A percentile compares a stretch with the other conserved stretches of the same genome.
Conservation (phyloP, 92 coral and sea anemone species). For the Galaxea fascicularis region DNA sequence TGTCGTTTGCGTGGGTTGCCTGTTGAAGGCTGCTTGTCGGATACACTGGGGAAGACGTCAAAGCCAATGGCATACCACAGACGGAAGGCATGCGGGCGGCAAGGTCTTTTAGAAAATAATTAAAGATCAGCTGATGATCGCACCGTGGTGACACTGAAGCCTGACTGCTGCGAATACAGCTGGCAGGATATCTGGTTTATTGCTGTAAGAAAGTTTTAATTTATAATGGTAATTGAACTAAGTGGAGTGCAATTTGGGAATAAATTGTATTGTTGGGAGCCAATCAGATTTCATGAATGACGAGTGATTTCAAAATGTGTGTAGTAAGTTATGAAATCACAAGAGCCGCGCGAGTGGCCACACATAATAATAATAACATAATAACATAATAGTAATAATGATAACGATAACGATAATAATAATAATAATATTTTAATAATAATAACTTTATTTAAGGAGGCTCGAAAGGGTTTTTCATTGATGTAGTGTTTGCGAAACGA, state of each 20-base stretch:
- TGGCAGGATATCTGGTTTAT: constrained; percentile 81
- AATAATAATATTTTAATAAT: no score
- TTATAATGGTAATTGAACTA: no score
- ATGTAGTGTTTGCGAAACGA: no score
- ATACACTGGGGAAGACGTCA: constrained; percentile 82
- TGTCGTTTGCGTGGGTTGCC: constrained; percentile 69
- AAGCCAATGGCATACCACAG: constrained; percentile 80
- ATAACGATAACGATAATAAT: no score
- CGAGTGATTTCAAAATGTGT: no score
- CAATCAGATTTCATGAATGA: no score
- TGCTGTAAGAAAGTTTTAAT: not conserved
- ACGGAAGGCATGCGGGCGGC: constrained; percentile 78
- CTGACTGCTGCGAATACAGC: constrained; percentile 85
- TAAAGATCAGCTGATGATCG: constrained; percentile 88
- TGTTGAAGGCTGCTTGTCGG: constrained; percentile 72
- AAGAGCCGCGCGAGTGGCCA: not conserved
- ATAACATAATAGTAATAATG: no score
- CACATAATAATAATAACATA: no score
- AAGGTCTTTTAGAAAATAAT: constrained; percentile 77
- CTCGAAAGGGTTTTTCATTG: no score
- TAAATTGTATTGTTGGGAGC: no score
- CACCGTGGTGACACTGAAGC: constrained; percentile 84
- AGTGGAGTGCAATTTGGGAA: no score
- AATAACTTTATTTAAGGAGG: no score
- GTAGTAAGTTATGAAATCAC: not conserved